These are phyloP conservation scores for Nicator chloris DNA, from an alignment of 2,113 vertebrate genomes.

Conservation along the genomic window DNA sequence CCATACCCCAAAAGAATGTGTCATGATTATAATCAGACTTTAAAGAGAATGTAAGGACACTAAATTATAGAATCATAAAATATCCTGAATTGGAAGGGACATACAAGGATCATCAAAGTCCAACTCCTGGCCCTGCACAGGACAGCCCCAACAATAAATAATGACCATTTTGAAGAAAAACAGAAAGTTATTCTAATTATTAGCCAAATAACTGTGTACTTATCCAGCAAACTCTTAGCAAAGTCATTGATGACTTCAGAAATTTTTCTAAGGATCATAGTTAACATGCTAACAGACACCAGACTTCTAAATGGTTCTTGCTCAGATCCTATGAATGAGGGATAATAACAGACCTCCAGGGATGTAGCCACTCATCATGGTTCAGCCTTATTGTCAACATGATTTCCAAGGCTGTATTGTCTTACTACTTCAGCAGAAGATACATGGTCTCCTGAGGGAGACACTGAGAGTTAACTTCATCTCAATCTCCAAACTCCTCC, in stretches of 20 bases:
- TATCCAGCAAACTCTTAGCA: neutral
- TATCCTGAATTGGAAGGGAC: neutral
- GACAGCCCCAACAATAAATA: neutral
- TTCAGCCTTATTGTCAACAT: neutral
- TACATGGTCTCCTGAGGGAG: conserved; percentile 13
- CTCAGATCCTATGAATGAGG: neutral
- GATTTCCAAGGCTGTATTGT: neutral
- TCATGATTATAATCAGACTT: neutral
- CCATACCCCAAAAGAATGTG: neutral
- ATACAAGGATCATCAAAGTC: neutral
- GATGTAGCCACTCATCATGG: neutral
- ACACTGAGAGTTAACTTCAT: conserved; percentile 16
- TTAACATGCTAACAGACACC: neutral
- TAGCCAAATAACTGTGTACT: neutral
- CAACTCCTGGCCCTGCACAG: neutral
- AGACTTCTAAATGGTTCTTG: neutral
- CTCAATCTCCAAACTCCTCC: conserved; percentile 42
- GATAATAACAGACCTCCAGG: neutral
- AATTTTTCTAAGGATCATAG: neutral
- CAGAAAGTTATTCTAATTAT: neutral
- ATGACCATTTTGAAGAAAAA: neutral
- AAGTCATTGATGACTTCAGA: neutral
- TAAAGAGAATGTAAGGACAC: neutral
- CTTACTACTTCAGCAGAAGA: conserved; percentile 37
- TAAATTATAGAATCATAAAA: neutral